phyloP scores from a whole-genome alignment of 2,888 invertebrate species.

The Drosophila affinis region DNA sequence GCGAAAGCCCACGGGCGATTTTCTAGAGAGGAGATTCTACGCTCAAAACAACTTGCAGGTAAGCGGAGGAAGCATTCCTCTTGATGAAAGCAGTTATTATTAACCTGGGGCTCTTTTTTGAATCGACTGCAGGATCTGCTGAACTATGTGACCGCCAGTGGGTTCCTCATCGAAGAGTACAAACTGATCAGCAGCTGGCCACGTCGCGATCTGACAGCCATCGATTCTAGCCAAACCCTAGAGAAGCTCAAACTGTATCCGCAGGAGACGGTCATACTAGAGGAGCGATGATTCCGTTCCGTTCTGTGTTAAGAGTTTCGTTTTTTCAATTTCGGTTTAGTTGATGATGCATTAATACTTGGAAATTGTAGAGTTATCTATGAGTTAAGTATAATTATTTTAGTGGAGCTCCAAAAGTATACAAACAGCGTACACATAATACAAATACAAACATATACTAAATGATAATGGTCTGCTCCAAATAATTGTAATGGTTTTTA shows the following conservation, averaged over 20 bases:
- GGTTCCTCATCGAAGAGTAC: slow-evolving; percentile 93
- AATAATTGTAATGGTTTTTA: slow-evolving; percentile 36
- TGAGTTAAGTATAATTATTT: slow-evolving; percentile 31
- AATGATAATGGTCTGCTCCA: slow-evolving; percentile 37
- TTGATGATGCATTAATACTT: slow-evolving; percentile 40
- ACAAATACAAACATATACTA: slow-evolving; percentile 21
- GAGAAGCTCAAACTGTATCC: slow-evolving; percentile 93
- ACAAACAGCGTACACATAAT: slow-evolving; percentile 14
- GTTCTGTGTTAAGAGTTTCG: slow-evolving; percentile 25
- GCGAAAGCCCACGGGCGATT: slow-evolving; percentile 90
- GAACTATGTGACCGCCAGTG: slow-evolving; percentile 94
- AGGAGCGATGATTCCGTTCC: slow-evolving; percentile 90
- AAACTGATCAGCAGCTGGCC: slow-evolving; percentile 98
- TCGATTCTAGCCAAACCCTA: slow-evolving; percentile 90
- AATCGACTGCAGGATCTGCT: slow-evolving; percentile 86
- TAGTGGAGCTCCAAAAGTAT: slow-evolving; percentile 18
- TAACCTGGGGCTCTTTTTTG: not conserved
- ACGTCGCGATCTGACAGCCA: slow-evolving; percentile 94
- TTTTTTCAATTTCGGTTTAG: slow-evolving; percentile 47
- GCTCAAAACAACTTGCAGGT: slow-evolving; percentile 85
- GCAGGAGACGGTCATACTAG: slow-evolving; percentile 97
- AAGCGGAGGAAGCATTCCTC: slow-evolving; percentile 24
- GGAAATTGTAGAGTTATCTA: slow-evolving; percentile 49
- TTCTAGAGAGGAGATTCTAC: slow-evolving; percentile 91
- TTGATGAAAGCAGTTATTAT: not conserved